A percentile compares a stretch with the other conserved stretches of the same genome.
phyloP scores from a whole-genome alignment of 2,888 invertebrate species.

The Aleiodes leptofemur region DNA sequence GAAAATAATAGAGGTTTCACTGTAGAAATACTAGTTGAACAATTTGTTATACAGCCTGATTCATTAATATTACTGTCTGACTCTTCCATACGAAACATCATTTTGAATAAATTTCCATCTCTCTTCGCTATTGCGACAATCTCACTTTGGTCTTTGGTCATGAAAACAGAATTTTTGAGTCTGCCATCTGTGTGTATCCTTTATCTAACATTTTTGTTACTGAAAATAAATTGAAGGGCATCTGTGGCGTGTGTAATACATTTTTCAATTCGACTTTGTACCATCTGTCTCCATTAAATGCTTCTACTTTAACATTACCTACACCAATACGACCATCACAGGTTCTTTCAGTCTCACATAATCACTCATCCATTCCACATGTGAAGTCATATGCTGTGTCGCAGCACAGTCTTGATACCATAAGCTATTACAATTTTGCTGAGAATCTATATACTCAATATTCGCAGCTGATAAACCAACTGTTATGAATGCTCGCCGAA shows the following conservation, averaged over 20 bases:
- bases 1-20: too few relatives aligned
- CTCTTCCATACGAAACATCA: conserved; percentile 55
- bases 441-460: conserved; percentile 44
- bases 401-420: conserved; percentile 62
- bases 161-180: conserved; percentile 53
- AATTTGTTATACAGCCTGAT: conserved; percentile 24
- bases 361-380: conserved; percentile 57
- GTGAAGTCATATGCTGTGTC: conserved; percentile 61
- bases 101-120: conserved; percentile 53
- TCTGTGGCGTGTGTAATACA: conserved; percentile 52
- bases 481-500: conserved; percentile 52
- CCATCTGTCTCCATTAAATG: conserved; percentile 58
- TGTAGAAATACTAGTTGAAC: conserved; percentile 53
- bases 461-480: conserved; percentile 52
- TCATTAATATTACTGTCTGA: conserved; percentile 27
- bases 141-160: conserved; percentile 50
- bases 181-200: conserved; percentile 57
- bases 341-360: conserved; percentile 50
- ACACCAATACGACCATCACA: conserved; percentile 53
- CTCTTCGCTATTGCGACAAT: conserved; percentile 51
- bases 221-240: conserved; percentile 60
- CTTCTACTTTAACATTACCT: conserved; percentile 59
- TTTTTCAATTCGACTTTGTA: conserved; percentile 52
- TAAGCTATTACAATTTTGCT: conserved; percentile 39
- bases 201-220: conserved; percentile 58